Evolutionary conservation across 2,113 vertebrate genomes (phyloP).

Genomic region (Oxygymnocypris stewartii): DNA sequence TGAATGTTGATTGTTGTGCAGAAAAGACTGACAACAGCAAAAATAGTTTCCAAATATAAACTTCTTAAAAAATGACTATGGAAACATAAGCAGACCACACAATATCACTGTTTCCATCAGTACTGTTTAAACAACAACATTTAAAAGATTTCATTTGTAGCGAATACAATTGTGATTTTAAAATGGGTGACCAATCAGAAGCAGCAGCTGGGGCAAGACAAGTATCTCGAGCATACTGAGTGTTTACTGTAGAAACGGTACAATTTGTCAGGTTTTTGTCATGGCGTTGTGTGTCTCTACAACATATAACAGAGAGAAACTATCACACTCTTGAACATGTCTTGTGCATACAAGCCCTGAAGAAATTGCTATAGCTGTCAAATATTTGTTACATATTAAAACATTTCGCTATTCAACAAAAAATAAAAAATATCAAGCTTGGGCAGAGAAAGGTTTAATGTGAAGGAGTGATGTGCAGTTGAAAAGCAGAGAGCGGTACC

Average conservation of each 20-base stretch:
- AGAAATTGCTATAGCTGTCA: neutral
- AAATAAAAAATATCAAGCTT: constrained; percentile 37
- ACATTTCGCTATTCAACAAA: neutral
- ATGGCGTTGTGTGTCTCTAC: neutral
- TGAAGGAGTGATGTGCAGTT: neutral
- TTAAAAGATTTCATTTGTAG: too few relatives aligned
- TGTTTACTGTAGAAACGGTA: neutral
- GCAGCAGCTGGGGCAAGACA: too few relatives aligned
- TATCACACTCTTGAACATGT: constrained; percentile 5
- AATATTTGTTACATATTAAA: neutral
- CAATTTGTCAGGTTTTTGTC: neutral
- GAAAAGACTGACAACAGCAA: too few relatives aligned
- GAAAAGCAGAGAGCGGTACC: constrained; percentile 74
- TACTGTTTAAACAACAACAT: neutral
- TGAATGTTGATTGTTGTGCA: too few relatives aligned
- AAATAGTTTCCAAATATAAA: too few relatives aligned
- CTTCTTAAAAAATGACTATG: too few relatives aligned
- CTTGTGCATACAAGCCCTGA: neutral
- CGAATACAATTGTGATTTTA: neutral
- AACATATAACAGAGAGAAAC: too few relatives aligned
- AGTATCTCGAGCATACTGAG: neutral
- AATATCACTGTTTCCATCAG: neutral
- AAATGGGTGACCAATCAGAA: too few relatives aligned
- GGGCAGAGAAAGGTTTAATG: constrained; percentile 25
- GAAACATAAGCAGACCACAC: too few relatives aligned